Evolutionary conservation across 2,888 invertebrate genomes (phyloP).

Genomic region (Drosophila anomelani): DNA sequence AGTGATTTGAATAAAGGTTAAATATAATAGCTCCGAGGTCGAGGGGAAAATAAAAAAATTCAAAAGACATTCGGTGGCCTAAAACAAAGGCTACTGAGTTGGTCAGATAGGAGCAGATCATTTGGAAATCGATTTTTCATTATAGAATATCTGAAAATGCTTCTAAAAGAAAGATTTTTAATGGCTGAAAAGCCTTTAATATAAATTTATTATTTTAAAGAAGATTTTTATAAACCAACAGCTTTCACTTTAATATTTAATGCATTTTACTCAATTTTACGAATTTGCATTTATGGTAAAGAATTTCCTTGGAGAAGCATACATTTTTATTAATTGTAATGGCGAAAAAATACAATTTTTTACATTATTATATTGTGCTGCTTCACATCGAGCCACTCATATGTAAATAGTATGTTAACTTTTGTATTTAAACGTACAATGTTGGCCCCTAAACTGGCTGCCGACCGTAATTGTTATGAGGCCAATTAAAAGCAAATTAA

Average conservation of each 20-base stretch:
- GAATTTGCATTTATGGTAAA: no score
- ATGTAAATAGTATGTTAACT: constrained; percentile 8
- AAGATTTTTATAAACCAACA: neutral
- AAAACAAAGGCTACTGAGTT: constrained; percentile 40
- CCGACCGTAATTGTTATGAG: constrained; percentile 66
- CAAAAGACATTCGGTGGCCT: constrained; percentile 26
- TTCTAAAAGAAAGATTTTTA: neutral
- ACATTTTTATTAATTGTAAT: neutral
- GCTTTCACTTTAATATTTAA: neutral
- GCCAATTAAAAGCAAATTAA: constrained; percentile 74
- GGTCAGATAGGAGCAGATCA: constrained; percentile 20
- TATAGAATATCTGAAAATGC: neutral
- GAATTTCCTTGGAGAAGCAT: neutral
- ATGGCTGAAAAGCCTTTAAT: neutral
- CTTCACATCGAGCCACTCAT: neutral
- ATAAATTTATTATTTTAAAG: neutral
- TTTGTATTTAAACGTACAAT: constrained; percentile 19
- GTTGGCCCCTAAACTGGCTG: constrained; percentile 60
- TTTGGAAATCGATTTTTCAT: constrained; percentile 23
- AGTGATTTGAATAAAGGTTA: constrained; percentile 38
- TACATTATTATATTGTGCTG: neutral
- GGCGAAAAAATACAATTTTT: neutral
- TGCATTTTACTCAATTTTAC: no score
- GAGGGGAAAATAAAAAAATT: constrained; percentile 12
- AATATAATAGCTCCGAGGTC: neutral